Conservation (phyloP, 2,888 invertebrate species). For the Tetranychus piercei region DNA sequence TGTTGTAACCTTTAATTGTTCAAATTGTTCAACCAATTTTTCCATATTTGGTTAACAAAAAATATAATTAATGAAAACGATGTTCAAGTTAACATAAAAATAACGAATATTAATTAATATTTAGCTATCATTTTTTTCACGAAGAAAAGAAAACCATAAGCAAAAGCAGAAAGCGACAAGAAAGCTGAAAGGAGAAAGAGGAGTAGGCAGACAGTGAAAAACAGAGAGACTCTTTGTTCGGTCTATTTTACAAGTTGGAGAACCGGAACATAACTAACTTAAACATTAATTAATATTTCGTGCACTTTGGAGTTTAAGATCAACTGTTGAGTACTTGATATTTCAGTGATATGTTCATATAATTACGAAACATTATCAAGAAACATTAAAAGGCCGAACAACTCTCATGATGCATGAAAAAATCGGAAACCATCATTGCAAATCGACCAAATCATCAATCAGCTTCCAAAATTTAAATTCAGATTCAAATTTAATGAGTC, state of each 20-base stretch:
- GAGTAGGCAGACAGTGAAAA: not conserved
- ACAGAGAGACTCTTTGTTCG: not conserved
- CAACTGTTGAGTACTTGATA: no score
- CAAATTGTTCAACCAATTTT: slow-evolving; percentile 9
- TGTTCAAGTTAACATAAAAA: not conserved
- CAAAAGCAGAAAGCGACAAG: not conserved
- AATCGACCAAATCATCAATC: no score
- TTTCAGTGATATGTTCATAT: no score
- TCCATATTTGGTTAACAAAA: not conserved
- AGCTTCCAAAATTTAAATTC: no score
- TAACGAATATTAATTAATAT: not conserved
- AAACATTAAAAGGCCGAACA: no score
- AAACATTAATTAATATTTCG: no score
- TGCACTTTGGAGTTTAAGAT: no score
- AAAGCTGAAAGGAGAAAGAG: not conserved
- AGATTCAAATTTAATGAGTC: no score
- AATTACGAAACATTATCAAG: no score
- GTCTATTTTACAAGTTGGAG: not conserved
- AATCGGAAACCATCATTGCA: no score
- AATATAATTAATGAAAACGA: not conserved
- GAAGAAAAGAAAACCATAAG: not conserved
- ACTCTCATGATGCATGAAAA: no score
- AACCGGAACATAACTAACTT: no score
- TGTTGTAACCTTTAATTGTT: slow-evolving; percentile 9
- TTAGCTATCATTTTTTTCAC: slow-evolving; percentile 6